Evolutionary conservation across 2,888 invertebrate species (phyloP), one percentile per base, ranked within the genome.

Genomic region (Hesperia comma): DNA sequence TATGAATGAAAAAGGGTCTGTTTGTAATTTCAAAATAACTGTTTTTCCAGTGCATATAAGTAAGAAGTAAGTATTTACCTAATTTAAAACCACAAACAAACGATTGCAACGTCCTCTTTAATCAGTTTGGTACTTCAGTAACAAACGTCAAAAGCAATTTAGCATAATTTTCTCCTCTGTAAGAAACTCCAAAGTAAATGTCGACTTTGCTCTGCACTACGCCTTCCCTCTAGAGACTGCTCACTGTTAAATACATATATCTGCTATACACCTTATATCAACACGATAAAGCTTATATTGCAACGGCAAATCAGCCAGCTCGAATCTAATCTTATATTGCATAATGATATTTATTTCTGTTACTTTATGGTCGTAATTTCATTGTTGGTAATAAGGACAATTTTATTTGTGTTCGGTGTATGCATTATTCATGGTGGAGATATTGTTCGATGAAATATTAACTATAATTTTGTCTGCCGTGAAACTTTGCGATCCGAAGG

Each of bases 151-250:
- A 60, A 57, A 49, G 60, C 60, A 60, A 60, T 60, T 60, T 46
- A 12, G 12, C 33, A 10, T n/a, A 33, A 12, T 58, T 32, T 43
- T 15, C 43, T n/a, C 10, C 15, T 60, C 14, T 37, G 60, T 46
- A 49, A 58, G 43, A 61, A 51, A 61, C 60, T 61, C 33, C 49
- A 61, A 61, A 61, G 60, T 61, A 17, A 51, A 61, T 51, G 60
- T 37, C 49, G 33, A 33, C 37, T 56, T 37, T 17, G 32, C 43
- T 46, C 21, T 32, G 58, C 40, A 32, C 51, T 57, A 26, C 57
- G 55, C 41, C 62, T 60, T 75, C 76, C 79, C 72, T 78, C 58
- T 12, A 37, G 49, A 19, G 17, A 49, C 32, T 32, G 32, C 60
- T 61, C 49, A 15, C 33, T 51, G 49, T 37, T 61, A 14, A 49